phyloP scores from a whole-genome alignment of 2,888 invertebrate genomes.

The Netelia virgata region DNA sequence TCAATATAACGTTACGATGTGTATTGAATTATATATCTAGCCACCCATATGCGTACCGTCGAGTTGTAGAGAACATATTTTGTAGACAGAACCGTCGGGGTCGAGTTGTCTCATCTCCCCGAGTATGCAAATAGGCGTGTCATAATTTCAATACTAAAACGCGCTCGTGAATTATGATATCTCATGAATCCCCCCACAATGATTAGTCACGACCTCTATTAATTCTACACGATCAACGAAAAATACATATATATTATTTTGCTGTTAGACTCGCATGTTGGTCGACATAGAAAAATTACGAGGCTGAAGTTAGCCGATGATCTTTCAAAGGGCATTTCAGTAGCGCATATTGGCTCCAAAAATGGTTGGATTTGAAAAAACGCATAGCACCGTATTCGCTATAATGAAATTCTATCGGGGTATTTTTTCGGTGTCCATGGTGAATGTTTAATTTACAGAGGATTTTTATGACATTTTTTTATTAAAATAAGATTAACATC shows the following conservation, averaged over 20 bases:
- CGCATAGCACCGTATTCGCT: too few species aligned
- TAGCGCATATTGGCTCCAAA: too few species aligned
- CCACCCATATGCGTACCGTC: slow-evolving; percentile 32
- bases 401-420: too few species aligned
- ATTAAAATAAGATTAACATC: too few species aligned
- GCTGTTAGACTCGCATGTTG: background rate
- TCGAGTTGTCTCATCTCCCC: slow-evolving; percentile 48
- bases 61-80: slow-evolving; percentile 45
- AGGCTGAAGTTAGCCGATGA: too few species aligned
- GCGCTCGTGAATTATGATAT: slow-evolving; percentile 64
- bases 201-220: slow-evolving; percentile 42
- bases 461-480: too few species aligned
- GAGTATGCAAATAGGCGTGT: slow-evolving; percentile 61
- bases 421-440: too few species aligned
- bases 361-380: too few species aligned
- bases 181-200: slow-evolving; percentile 21
- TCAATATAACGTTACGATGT: slow-evolving; percentile 46
- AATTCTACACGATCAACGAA: slow-evolving; percentile 47
- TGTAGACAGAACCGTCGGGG: slow-evolving; percentile 27
- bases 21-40: slow-evolving; percentile 32
- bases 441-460: too few species aligned
- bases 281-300: background rate
- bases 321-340: too few species aligned
- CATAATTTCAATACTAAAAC: slow-evolving; percentile 60
- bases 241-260: slow-evolving; percentile 18